These are phyloP conservation scores for Otolemur crassicaudatus DNA, from an alignment of 2,797 vertebrate genomes.

Conservation along the genomic window DNA sequence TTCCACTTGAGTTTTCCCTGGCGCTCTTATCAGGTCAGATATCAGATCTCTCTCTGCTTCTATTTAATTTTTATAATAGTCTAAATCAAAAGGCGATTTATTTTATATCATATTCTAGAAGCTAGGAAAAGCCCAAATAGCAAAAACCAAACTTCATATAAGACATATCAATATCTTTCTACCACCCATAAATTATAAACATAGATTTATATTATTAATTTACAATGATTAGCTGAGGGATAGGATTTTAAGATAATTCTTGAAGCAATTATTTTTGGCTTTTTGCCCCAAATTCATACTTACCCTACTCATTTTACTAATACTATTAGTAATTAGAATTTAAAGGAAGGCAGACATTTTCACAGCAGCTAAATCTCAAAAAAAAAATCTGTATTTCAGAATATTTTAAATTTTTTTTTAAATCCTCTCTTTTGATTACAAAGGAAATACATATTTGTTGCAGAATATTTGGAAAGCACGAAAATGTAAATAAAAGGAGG, in stretches of 20 bases:
- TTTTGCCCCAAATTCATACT: not conserved
- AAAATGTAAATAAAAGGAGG: not conserved
- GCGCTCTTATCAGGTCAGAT: not conserved
- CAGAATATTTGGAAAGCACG: not conserved
- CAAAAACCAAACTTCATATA: constrained; percentile 21
- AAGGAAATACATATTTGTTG: not conserved
- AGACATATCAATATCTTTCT: constrained; percentile 9
- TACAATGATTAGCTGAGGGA: not conserved
- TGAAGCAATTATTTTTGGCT: constrained; percentile 19
- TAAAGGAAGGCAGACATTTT: not conserved
- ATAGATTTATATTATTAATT: not conserved
- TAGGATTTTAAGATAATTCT: not conserved
- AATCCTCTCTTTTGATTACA: not conserved
- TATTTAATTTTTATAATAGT: constrained; percentile 9
- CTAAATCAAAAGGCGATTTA: constrained; percentile 8
- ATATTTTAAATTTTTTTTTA: not conserved
- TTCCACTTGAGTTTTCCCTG: not conserved
- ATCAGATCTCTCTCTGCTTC: not conserved
- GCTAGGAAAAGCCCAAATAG: not conserved
- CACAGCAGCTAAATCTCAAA: not conserved
- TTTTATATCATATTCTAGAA: constrained; percentile 20
- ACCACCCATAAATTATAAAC: constrained; percentile 16
- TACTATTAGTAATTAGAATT: not conserved
- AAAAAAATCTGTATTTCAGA: not conserved
- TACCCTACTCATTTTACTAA: not conserved